Percentiles rank a stretch among this genome's conserved stretches.
Conservation (phyloP, 2,797 vertebrate species). For the Iguana delicatissima region DNA sequence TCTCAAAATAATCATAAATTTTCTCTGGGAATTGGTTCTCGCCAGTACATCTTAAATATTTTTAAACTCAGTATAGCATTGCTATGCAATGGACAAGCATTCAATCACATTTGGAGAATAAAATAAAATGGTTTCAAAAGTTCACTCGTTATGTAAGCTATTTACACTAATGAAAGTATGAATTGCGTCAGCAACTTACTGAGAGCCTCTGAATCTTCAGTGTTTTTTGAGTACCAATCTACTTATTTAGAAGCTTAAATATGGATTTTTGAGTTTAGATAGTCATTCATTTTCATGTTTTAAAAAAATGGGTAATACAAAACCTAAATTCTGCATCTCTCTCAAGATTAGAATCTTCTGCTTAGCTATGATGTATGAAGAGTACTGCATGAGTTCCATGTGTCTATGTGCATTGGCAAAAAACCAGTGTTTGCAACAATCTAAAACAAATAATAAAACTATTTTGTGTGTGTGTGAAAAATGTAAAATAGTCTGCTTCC, state of each 20-base stretch:
- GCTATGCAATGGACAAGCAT: not conserved
- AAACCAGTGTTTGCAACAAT: not conserved
- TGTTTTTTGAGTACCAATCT: slow-evolving; percentile 20
- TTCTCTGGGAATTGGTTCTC: not conserved
- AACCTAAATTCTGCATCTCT: slow-evolving; percentile 1
- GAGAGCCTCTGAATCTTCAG: slow-evolving; percentile 10
- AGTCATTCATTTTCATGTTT: slow-evolving; percentile 29
- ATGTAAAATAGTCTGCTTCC: not conserved
- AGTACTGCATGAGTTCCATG: not conserved
- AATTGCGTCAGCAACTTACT: slow-evolving; percentile 30
- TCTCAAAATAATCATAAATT: slow-evolving; percentile 21
- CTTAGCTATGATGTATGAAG: not conserved
- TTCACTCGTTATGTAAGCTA: not conserved
- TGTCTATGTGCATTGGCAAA: not conserved
- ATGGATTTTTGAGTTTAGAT: slow-evolving; percentile 34
- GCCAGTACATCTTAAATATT: slow-evolving; percentile 23
- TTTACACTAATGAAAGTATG: slow-evolving; percentile 34
- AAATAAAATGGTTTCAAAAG: slow-evolving; percentile 24
- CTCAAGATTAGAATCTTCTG: not conserved
- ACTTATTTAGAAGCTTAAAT: slow-evolving; percentile 29
- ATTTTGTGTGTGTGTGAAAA: slow-evolving; percentile 7
- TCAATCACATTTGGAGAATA: not conserved
- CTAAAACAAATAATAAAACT: slow-evolving; percentile 14
- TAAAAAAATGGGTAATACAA: not conserved
- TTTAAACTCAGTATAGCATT: not conserved